These are phyloP conservation scores for Catharus ustulatus DNA, from an alignment of 2,797 vertebrate species.

Conservation along the genomic window DNA sequence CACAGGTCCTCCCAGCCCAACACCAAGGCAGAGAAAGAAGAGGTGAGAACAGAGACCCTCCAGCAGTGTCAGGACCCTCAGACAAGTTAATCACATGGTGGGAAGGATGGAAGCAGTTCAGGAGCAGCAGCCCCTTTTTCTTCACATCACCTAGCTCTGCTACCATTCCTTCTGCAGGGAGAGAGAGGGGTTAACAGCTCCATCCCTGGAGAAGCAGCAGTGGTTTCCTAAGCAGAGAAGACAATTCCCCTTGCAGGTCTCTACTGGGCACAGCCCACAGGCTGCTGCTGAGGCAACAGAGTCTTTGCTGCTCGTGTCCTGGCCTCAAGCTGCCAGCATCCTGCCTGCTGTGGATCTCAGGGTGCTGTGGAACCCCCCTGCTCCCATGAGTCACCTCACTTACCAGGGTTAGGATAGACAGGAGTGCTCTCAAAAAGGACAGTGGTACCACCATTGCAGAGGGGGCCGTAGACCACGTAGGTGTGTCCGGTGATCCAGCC, in stretches of 20 bases:
- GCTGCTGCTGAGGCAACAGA: background rate
- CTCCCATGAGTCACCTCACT: background rate
- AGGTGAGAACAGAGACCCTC: background rate
- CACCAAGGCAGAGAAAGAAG: background rate
- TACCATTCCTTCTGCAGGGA: background rate
- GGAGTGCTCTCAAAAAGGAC: conserved; percentile 77
- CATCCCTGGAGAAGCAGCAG: background rate
- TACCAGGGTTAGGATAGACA: conserved; percentile 69
- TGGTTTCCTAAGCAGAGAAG: background rate
- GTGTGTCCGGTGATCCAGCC: conserved; percentile 77
- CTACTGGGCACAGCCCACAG: fast-evolving
- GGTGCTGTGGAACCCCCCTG: background rate
- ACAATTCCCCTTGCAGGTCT: background rate
- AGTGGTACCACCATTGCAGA: conserved; percentile 76
- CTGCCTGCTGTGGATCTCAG: background rate
- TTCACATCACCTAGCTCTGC: background rate
- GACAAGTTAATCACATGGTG: background rate
- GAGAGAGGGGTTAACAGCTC: background rate
- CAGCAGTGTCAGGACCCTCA: background rate
- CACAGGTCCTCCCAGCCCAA: background rate
- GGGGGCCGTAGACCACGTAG: conserved; percentile 69
- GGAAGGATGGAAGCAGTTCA: background rate
- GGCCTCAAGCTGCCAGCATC: background rate
- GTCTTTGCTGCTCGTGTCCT: background rate
- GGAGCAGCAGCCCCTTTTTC: background rate